A percentile compares a stretch with the other conserved stretches of the same genome.
Evolutionary conservation across 2,113 vertebrate species (phyloP).

Genomic region (Odocoileus hemionus): DNA sequence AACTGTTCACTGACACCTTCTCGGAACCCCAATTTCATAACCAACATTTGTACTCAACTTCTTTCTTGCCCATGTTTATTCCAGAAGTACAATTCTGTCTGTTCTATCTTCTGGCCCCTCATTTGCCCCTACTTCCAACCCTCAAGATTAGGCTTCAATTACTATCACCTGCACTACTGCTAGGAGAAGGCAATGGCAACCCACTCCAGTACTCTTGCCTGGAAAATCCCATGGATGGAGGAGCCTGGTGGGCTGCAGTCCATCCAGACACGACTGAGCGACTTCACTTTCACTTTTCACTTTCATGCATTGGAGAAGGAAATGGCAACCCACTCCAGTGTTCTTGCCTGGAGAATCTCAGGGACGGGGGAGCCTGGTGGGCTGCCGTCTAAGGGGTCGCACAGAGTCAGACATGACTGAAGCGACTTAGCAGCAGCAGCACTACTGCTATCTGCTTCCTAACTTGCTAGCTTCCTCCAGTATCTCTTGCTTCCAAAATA

Average conservation of each 20-base stretch:
- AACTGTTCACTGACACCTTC: neutral
- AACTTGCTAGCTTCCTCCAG: neutral
- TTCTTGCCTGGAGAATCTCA: too few relatives aligned
- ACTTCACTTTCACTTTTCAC: too few relatives aligned
- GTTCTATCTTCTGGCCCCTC: neutral
- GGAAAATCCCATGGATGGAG: too few relatives aligned
- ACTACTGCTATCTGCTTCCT: neutral
- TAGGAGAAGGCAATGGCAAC: neutral
- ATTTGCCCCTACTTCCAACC: neutral
- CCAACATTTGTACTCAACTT: neutral
- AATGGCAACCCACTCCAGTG: too few relatives aligned
- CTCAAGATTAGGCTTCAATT: neutral
- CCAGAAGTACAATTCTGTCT: neutral
- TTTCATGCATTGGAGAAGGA: too few relatives aligned
- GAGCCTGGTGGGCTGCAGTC: too few relatives aligned
- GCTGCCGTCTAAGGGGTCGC: too few relatives aligned
- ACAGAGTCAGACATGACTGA: too few relatives aligned
- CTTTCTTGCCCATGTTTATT: neutral
- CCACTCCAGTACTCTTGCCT: too few relatives aligned
- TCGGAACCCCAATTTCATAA: neutral
- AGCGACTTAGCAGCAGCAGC: too few relatives aligned
- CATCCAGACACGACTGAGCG: too few relatives aligned
- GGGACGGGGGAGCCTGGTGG: too few relatives aligned
- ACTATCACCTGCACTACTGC: neutral
- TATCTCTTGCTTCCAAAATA: neutral